Base-by-base conservation (phyloP, 2,113 vertebrate genomes). In the Chamaea fasciata region DNA sequence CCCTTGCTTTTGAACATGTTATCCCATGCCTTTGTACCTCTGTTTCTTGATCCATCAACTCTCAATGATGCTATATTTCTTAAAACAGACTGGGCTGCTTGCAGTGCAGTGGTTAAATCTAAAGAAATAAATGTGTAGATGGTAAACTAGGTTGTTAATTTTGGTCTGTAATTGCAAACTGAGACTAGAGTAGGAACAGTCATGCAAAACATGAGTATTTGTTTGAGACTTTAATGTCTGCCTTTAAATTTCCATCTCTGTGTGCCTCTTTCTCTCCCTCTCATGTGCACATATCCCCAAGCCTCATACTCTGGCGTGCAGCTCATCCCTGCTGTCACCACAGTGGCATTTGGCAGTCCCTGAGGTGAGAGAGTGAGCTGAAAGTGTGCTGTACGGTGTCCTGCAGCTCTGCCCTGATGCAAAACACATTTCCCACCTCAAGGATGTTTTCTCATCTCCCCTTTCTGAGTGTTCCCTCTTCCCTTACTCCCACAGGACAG, bases 391-490 rank as follows among this genome's bases (percentile, higher is more conserved):
- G n/a, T 19, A 5, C 0, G 50, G 35, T 63, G 86, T 95, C 86
- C 90, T 86, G 79, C 79, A 55, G 75, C 59, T 94, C 79, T 80
- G 71, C 41, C 79, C 71, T 11, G 2, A 88, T 73, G 39, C 18
- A 77, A 93, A 96, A 80, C 94, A 93, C 27, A 62, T 90, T 93
- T 96, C 31, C 82, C 50, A 88, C 63, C 83, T 88, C 76, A 30
- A 46, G 59, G 57, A 77, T 1, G 4, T 68, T 70, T 80, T 80
- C 55, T 49, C 39, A 27, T 71, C 56, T 85, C 64, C 23, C 14
- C 5, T 87, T 92, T 63, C 28, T 30, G 41, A 77, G 60, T 0
- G 0, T 67, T 90, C 33, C 18, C 31, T 62, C 46, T 64, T 80
- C 26, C 20, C 17, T 55, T 76, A 2, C 12, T 26, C 57, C 49